Evolutionary conservation across 37 sponge, comb jelly and placozoan genomes (phyloP), one percentile per base, ranked within the genome.

Genomic region (Spongia lamella): DNA sequence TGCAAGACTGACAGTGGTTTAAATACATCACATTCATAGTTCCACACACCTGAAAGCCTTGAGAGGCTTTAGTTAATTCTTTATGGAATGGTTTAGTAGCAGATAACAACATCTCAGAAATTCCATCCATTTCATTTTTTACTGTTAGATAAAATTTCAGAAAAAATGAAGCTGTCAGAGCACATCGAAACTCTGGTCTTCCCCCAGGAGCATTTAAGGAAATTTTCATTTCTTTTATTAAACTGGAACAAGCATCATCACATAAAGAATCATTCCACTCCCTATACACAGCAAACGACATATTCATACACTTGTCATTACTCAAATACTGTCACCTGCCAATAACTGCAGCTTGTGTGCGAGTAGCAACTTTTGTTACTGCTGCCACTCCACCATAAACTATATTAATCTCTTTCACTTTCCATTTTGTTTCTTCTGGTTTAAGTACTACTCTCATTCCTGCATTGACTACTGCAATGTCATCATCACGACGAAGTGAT

Each of bases 331-430:
- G 75, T 40, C 34, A 38, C 70, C 31, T 76, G 13, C 77, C 81
- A 75, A 67, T 56, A 6, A 86, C 5, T 33, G 37, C n/a, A 7
- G 38, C 3, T 22, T 67, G 34, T 13, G 81, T 80, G 19, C 37
- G 34, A 13, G 20, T 7, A 31, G 87, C 81, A 4, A 52, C 17
- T 17, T 61, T 75, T 30, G 77, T 74, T 11, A 62, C 47, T 25
- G 81, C 52, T 19, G 70, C 87, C 67, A 88, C 64, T 33, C 87
- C 87, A 50, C 87, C 87, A 69, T 58, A 86, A 16, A 64, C 72
- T 19, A 86, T 34, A 34, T 49, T 9, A 63, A 75, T 65, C 0
- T 65, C 43, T 38, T 69, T 15, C 19, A 84, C 73, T n/a, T 21
- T 43, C 36, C 29, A 21, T 25, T 31, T 54, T 16, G 34, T 67